Base-by-base conservation (phyloP, 2,888 invertebrate species). In the Plemyria rubiginata region DNA sequence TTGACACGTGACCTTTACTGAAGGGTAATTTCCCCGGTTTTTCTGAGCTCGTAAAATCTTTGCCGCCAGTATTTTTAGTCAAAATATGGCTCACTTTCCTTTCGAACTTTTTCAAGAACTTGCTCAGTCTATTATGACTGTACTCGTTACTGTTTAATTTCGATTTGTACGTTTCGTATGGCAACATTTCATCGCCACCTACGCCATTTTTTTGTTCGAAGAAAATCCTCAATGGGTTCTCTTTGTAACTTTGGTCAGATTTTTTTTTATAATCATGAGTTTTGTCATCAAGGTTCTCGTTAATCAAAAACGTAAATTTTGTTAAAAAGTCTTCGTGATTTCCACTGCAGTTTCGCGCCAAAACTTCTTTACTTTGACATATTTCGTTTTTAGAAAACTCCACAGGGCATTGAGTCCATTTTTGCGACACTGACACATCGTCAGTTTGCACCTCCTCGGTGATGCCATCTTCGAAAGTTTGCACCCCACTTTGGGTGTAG, bases 141-240 rank as follows among this genome's bases (percentile, higher is more conserved):
- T 76, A 87, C 9, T 83, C 74, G 16, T 74, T 82, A n/a, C 75
- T 78, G 68, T 83, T 85, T 70, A 90, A 71, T 77, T 86, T 90
- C 0, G 70, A 66, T 71, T 84, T 82, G 46, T 90, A 92, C 5
- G 60, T 79, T 60, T 84, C 81, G 54, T 82, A 80, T 68, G 88
- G 85, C 75, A 90, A 76, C 76, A 88, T 84, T 77, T 79, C 72
- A 32, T 82, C 80, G 1, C 73, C 58, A 1, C 92, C 90, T 6
- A 76, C 88, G 65, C 91, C 92, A 79, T 90, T 76, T 82, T 84
- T 90, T 60, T 92, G 92, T 72, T 92, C 91, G n/a, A 92, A 81
- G 70, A 78, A 87, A 50, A 90, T 79, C 51, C 89, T 74, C 40
- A 92, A 69, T 0, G 88, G 87, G 78, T 90, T 84, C 0, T 62